Evolutionary conservation across 2,888 invertebrate genomes (phyloP).

Genomic region (Caenorhabditis sp.): DNA sequence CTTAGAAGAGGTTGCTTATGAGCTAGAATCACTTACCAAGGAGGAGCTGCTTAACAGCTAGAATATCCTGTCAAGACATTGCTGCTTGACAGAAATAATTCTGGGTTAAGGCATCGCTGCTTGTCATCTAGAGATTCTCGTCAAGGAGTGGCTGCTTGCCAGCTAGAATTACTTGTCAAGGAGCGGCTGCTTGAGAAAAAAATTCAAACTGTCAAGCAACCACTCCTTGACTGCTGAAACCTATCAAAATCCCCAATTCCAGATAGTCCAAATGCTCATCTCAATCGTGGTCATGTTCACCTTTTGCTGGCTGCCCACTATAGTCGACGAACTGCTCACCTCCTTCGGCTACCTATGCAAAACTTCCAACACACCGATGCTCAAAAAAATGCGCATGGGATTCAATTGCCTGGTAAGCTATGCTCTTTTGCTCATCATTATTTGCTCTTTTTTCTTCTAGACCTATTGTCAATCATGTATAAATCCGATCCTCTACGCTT

Average conservation of each 20-base stretch:
- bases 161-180: no score
- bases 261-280: constrained; percentile 82
- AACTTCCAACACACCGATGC: constrained; percentile 72
- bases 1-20: no score
- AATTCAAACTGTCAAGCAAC: no score
- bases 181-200: no score
- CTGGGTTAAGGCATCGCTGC: no score
- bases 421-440: background rate
- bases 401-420: constrained; percentile 72
- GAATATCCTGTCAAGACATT: no score
- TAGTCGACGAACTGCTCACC: constrained; percentile 77
- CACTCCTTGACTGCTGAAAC: no score
- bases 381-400: constrained; percentile 77
- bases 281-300: constrained; percentile 79
- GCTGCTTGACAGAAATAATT: no score
- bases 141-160: no score
- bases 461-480: constrained; percentile 81
- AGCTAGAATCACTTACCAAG: no score
- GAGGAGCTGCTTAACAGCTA: no score
- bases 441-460: constrained; percentile 14
- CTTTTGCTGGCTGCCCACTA: constrained; percentile 78
- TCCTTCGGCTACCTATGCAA: constrained; percentile 76
- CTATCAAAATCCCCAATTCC: constrained; percentile 4
- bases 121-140: no score
- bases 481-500: constrained; percentile 81